A percentile compares a stretch with the other conserved stretches of the same genome.
Evolutionary conservation across 2,113 vertebrate species (phyloP).

Genomic region (Anas platyrhynchos): DNA sequence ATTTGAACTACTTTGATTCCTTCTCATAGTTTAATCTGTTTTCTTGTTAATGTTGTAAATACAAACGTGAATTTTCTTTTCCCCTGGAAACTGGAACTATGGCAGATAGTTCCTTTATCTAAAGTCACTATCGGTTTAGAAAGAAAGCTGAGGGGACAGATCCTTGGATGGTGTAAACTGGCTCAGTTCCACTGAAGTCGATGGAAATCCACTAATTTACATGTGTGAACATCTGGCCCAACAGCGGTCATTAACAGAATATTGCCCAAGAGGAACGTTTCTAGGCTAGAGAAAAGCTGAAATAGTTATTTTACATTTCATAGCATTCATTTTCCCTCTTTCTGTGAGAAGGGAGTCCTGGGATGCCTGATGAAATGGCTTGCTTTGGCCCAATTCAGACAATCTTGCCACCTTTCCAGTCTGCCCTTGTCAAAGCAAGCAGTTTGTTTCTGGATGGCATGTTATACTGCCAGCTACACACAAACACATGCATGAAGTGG

Average conservation of each 20-base stretch:
- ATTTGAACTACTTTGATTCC: not conserved
- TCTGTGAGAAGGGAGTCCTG: not conserved
- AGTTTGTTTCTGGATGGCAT: not conserved
- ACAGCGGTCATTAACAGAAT: slow-evolving; percentile 20
- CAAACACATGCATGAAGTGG: not conserved
- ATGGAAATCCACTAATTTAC: slow-evolving; percentile 37
- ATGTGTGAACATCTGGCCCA: slow-evolving; percentile 42
- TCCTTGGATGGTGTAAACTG: not conserved
- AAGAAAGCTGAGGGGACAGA: slow-evolving; percentile 19
- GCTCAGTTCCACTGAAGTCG: slow-evolving; percentile 26
- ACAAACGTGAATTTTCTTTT: not conserved
- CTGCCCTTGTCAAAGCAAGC: slow-evolving; percentile 11
- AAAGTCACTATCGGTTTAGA: not conserved
- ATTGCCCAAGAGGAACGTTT: slow-evolving; percentile 51
- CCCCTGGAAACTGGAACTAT: not conserved
- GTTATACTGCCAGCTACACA: not conserved
- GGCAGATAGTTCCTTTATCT: not conserved
- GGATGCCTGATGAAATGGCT: not conserved
- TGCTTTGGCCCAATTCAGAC: not conserved
- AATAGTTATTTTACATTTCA: slow-evolving; percentile 26
- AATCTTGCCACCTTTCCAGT: not conserved
- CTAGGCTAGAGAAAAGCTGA: slow-evolving; percentile 13
- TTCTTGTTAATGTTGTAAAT: not conserved
- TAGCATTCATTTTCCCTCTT: not conserved
- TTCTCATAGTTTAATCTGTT: not conserved